phyloP scores from a whole-genome alignment of 2,797 vertebrate genomes.

The Sternarchorhynchus goeldii region DNA sequence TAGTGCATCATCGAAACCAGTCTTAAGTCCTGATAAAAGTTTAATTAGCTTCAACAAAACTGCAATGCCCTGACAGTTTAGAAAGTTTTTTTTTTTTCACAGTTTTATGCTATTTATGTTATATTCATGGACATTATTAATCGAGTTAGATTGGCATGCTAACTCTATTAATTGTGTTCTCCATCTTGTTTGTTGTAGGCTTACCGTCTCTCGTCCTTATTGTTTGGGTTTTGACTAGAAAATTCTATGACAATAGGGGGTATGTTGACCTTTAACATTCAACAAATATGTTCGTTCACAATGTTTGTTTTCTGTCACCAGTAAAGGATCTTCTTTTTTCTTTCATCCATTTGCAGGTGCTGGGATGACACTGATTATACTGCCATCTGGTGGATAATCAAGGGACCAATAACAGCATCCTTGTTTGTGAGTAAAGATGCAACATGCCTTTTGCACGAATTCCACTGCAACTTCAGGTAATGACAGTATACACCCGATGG shows the following conservation, averaged over 20 bases:
- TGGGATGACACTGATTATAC: constrained; percentile 84
- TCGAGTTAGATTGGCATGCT: neutral
- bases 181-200: constrained; percentile 65
- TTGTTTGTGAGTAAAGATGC: constrained; percentile 77
- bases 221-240: constrained; percentile 81
- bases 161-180: neutral
- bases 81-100: neutral
- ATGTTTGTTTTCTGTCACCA: neutral
- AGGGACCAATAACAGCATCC: constrained; percentile 85
- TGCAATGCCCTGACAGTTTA: too few species aligned
- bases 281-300: neutral
- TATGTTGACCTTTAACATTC: constrained; percentile 54
- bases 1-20: constrained; percentile 47
- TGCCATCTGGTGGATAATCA: constrained; percentile 87
- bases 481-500: too few species aligned
- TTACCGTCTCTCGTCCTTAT: constrained; percentile 78
- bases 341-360: constrained; percentile 72
- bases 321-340: neutral
- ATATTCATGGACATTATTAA: neutral
- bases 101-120: neutral
- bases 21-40: constrained; percentile 6
- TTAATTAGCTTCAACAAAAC: constrained; percentile 11
- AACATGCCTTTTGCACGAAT: neutral
- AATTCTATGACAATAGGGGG: constrained; percentile 81
- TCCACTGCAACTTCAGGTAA: neutral